Base-by-base conservation (phyloP, 2,888 invertebrate species). In the Acanthosepion pharaonis region DNA sequence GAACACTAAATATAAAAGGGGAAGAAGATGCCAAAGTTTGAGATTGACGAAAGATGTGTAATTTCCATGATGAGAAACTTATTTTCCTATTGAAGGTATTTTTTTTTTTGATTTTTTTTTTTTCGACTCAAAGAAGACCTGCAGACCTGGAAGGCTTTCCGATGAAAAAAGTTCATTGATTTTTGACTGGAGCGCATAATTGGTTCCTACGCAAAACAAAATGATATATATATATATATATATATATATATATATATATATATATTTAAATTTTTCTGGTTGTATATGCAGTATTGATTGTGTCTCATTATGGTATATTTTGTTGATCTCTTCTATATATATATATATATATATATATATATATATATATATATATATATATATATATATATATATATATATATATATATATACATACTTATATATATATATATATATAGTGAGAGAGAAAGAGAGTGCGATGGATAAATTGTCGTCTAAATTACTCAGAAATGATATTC, bases 31-130 rank as follows among this genome's bases (percentile, higher is more conserved):
- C 2, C 78, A 11, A 78, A 33, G n/a, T 33, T 78, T 5, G n/a
- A 78, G 78, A 78, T 78, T 78, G 78, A 78, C 78, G 33, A 78
- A 78, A 78, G n/a, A 78, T 78, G 78, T 78, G 23, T 78, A 78
- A 33, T 33, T 78, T n/a, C 78, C n/a, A 78, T n/a, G 78, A 78
- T n/a, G 9, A n/a, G 78, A 78, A 78, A 78, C 78, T 33, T 15
- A 78, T n/a, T 78, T n/a, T 0, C 33, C 11, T 28, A 18, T 55
- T 20, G 55, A 42, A 42, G 42, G 3, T 78, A 9, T n/a, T 78
- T 8, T 78, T n/a, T 78, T 0, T 78, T 25, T 78, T 11, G n/a
- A n/a, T 78, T n/a, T 78, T 78, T 78, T n/a, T n/a, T 1, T 78
- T 18, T 0, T n/a, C 8, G n/a, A 5, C 18, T n/a, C 78, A n/a